phyloP scores from a whole-genome alignment of 2,797 vertebrate species.

The Halcyon badia region DNA sequence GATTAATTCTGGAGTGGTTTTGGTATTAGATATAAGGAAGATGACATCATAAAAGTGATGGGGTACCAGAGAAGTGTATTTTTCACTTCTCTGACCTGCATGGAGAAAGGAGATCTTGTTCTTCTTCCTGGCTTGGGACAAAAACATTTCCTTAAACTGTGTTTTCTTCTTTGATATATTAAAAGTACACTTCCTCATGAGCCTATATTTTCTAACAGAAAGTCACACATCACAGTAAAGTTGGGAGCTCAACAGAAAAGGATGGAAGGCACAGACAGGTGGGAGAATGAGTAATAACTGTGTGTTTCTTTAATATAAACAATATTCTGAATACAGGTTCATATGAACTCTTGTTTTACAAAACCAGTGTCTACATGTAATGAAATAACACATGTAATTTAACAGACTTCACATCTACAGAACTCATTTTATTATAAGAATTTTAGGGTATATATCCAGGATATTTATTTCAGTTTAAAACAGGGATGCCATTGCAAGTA shows the following conservation, averaged over 20 bases:
- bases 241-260: not conserved
- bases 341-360: not conserved
- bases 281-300: not conserved
- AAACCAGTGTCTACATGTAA: not conserved
- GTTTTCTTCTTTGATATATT: not conserved
- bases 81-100: not conserved
- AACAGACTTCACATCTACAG: not conserved
- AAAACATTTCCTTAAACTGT: not conserved
- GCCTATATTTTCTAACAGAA: not conserved
- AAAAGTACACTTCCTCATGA: accelerated
- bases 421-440: not conserved
- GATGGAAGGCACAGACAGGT: not conserved
- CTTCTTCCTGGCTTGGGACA: not conserved
- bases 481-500: not conserved
- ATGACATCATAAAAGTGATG: not conserved
- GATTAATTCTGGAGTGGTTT: not conserved
- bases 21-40: not conserved
- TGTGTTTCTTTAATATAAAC: not conserved
- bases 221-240: not conserved
- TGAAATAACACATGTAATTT: not conserved
- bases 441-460: not conserved
- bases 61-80: not conserved
- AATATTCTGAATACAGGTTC: not conserved
- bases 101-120: not conserved
- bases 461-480: not conserved